Base-by-base conservation (phyloP, 2,888 invertebrate genomes). In the Strigamia maritima region DNA sequence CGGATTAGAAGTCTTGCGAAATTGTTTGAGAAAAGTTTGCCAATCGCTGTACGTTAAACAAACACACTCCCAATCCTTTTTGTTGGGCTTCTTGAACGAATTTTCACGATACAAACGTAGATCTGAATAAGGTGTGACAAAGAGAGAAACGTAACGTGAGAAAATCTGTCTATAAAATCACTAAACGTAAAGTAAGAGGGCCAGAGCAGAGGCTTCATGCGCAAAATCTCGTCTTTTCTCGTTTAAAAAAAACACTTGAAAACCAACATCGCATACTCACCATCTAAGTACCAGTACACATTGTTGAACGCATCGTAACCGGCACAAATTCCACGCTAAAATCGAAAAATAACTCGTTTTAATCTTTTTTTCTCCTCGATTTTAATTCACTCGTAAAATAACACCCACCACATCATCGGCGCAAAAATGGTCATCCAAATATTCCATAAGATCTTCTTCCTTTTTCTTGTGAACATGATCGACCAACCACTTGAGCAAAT, bases 241-340 rank as follows among this genome's bases (percentile, higher is more conserved):
- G n/a, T n/a, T n/a, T n/a, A n/a, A n/a, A n/a, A n/a, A n/a, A n/a
- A n/a, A n/a, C n/a, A n/a, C n/a, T n/a, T n/a, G n/a, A n/a, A n/a
- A n/a, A n/a, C n/a, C n/a, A n/a, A n/a, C n/a, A n/a, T n/a, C n/a
- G n/a, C 22, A 35, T 22, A 82, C 83, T 82, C 80, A 83, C 84
- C 83, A 82, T 83, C 83, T 81, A 83, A 82, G 82, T 83, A 83
- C 83, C 83, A 84, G 81, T 84, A 84, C 49, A 82, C 80, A 81
- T 83, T 83, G 79, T 83, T 82, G 81, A 83, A 82, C 60, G 83
- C 83, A 82, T 83, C 84, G 79, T 83, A 82, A 14, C 83, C 83
- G 80, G 82, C 83, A 81, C 82, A 82, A 54, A 83, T 82, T 49
- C 83, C 83, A 81, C 82, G 82, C 84, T 84, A 80, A 77, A 82